These are phyloP conservation scores for Lucilia cuprina DNA, from an alignment of 1,140 invertebrate genomes.

Conservation along the genomic window DNA sequence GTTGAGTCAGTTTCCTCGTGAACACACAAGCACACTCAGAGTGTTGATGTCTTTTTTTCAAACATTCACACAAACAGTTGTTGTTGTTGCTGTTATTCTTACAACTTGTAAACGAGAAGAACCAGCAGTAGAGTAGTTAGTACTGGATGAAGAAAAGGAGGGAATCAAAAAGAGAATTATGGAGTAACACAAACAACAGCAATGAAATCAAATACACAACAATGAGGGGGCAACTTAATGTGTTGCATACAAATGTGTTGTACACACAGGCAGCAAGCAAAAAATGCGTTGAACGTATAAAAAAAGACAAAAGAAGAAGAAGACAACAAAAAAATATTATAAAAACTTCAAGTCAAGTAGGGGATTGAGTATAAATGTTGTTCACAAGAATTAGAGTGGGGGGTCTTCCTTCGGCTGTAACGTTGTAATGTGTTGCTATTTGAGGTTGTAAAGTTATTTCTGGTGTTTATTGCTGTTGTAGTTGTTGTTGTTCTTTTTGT, in stretches of 20 bases:
- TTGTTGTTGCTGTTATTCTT: not conserved
- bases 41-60: not conserved
- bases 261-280: not conserved
- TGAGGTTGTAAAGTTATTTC: conserved; percentile 26
- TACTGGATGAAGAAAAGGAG: not conserved
- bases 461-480: not conserved
- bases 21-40: no score
- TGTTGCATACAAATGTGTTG: not conserved
- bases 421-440: conserved; percentile 25
- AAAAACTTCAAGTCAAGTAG: conserved; percentile 8
- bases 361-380: not conserved
- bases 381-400: conserved; percentile 4
- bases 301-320: not conserved
- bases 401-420: not conserved
- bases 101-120: not conserved
- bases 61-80: not conserved
- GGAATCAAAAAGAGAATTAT: conserved; percentile 1
- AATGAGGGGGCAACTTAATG: not conserved
- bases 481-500: not conserved
- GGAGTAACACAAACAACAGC: conserved; percentile 6
- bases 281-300: not conserved
- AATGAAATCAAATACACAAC: not conserved
- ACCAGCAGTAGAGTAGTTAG: not conserved
- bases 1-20: not conserved
- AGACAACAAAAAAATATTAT: not conserved